Evolutionary conservation across 2,888 invertebrate species (phyloP), one percentile per base, ranked within the genome.

Genomic region (Melipona bicolor): DNA sequence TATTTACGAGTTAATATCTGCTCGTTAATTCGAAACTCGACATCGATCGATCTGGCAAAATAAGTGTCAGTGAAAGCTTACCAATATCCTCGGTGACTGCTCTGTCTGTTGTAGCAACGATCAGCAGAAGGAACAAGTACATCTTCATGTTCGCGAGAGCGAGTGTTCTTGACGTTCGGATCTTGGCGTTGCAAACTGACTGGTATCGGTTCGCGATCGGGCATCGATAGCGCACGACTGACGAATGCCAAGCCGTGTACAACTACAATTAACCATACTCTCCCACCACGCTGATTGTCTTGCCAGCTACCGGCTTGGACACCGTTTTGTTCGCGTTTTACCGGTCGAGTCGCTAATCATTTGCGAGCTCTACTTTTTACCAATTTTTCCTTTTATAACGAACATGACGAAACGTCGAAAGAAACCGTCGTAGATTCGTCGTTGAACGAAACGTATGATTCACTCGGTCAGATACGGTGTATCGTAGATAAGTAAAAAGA

Each of bases 191-290:
- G 65, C 24, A 52, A 24, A 79, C 81, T 74, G 74, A 6, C 69
- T 50, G 24, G 24, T 86, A 85, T 85, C 78, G 85, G 78, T 81
- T 86, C 61, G 78, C 82, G 85, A 88, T 90, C 85, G 78, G 78
- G 84, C 87, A 81, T 85, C 87, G 77, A 85, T 78, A 85, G 78
- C 79, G 84, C 86, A 86, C 91, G 87, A 91, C 91, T 91, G 91
- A 79, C 78, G 86, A 90, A 88, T 79, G 79, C 81, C 77, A 79
- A 76, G 65, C 79, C 78, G 68, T 36, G 69, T 71, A 56, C 32
- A 69, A 61, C 72, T 52, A 59, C 74, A 49, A 56, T 77, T 79
- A 72, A 61, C 56, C 70, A 19, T 68, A 54, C 78, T 84, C 76
- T 86, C 84, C 81, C 84, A 84, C 84, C 84, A 79, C 68, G 17